These are phyloP conservation scores for Lathronympha strigana DNA, from an alignment of 2,888 invertebrate genomes.

Conservation along the genomic window DNA sequence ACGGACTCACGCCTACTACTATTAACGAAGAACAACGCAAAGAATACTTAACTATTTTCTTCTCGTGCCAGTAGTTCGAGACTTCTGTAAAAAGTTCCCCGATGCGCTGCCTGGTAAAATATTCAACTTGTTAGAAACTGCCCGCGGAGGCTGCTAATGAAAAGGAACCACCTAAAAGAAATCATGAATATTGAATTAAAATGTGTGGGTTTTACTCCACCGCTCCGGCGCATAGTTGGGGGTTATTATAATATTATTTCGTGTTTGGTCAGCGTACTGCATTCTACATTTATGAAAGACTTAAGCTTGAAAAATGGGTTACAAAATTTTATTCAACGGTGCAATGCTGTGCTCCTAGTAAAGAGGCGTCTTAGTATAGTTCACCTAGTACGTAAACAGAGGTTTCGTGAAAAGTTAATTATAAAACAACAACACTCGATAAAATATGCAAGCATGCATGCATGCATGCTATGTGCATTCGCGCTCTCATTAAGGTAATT, in stretches of 20 bases:
- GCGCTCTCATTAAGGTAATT: no score
- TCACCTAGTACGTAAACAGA: no score
- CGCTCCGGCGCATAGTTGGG: not conserved
- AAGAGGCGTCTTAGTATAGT: no score
- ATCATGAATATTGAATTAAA: conserved; percentile 41
- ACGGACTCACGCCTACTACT: conserved; percentile 37
- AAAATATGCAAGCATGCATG: no score
- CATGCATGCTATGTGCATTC: no score
- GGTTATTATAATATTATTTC: conserved; percentile 9
- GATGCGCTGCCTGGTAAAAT: conserved; percentile 60
- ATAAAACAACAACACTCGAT: no score
- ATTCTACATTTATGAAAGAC: not conserved
- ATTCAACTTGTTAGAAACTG: conserved; percentile 63
- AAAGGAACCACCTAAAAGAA: conserved; percentile 44
- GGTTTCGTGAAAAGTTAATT: no score
- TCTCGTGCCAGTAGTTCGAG: conserved; percentile 52
- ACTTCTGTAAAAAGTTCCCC: conserved; percentile 57
- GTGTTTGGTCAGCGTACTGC: conserved; percentile 7
- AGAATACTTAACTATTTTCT: conserved; percentile 58
- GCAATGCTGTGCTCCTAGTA: not conserved
- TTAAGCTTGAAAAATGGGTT: conserved; percentile 1
- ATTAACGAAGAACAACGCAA: conserved; percentile 47
- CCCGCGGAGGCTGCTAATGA: conserved; percentile 52
- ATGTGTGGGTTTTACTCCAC: conserved; percentile 24
- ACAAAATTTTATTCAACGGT: not conserved